Evolutionary conservation across 2,113 vertebrate genomes (phyloP).

Genomic region (Corythoichthys intestinalis): DNA sequence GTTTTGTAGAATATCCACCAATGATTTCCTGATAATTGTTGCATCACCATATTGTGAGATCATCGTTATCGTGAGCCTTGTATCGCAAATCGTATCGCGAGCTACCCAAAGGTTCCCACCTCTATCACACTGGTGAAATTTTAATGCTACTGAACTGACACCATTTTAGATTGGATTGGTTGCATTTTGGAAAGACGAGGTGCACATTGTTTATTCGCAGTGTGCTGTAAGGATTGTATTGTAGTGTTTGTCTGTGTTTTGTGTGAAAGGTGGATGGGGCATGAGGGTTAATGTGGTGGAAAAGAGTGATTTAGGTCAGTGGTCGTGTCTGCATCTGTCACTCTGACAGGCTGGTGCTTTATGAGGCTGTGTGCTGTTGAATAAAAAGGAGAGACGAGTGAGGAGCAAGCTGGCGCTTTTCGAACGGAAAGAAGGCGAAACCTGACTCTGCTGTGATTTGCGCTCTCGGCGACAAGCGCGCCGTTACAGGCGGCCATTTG

Average conservation of each 20-base stretch:
- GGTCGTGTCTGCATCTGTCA: constrained; percentile 68
- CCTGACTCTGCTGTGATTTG: constrained; percentile 54
- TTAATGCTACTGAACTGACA: background rate
- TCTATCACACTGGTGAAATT: background rate
- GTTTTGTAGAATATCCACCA: too few relatives aligned
- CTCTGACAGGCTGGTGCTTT: constrained; percentile 51
- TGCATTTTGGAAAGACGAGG: constrained; percentile 16
- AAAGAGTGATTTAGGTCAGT: constrained; percentile 74
- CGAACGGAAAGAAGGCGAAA: constrained; percentile 42
- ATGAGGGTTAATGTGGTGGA: constrained; percentile 69
- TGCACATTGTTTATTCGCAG: constrained; percentile 21
- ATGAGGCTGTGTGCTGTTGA: constrained; percentile 39
- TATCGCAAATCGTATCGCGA: too few relatives aligned
- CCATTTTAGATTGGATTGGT: background rate
- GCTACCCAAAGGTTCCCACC: too few relatives aligned
- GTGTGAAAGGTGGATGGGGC: constrained; percentile 54
- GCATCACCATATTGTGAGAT: too few relatives aligned
- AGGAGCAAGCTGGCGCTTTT: constrained; percentile 34
- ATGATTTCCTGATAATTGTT: too few relatives aligned
- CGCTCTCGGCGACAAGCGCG: constrained; percentile 37
- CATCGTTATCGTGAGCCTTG: too few relatives aligned
- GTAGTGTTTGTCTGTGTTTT: constrained; percentile 34
- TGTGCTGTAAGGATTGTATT: constrained; percentile 22
- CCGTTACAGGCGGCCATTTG: constrained; percentile 53
- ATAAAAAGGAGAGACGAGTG: constrained; percentile 53